Evolutionary conservation across 1,140 invertebrate genomes (phyloP).

Genomic region (Alviniconcha marisindica): DNA sequence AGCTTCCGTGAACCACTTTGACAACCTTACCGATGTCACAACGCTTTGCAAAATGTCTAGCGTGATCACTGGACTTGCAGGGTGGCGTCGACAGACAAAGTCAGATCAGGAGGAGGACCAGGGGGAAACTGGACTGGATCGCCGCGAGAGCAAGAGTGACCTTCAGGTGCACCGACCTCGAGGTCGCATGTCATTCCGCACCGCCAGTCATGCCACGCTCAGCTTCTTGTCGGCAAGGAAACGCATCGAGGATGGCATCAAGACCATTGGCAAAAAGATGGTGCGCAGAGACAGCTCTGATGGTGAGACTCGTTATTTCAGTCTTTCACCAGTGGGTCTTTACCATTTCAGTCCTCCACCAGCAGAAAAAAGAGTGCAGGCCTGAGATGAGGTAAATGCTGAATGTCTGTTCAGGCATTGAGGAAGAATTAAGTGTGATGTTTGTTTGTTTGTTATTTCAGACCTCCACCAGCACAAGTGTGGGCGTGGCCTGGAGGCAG

Average conservation of each 20-base stretch:
- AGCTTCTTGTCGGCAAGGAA: slow-evolving; percentile 73
- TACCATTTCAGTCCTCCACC: no score
- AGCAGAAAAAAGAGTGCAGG: not conserved
- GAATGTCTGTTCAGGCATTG: slow-evolving; percentile 14
- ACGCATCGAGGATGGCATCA: slow-evolving; percentile 72
- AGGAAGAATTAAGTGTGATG: no score
- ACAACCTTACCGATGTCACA: no score
- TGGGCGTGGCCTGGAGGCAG: slow-evolving; percentile 50
- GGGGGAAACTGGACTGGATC: slow-evolving; percentile 61
- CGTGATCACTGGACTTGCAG: no score
- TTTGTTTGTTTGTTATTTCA: slow-evolving; percentile 46
- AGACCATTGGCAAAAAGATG: slow-evolving; percentile 63
- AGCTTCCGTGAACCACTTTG: no score
- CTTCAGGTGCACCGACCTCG: slow-evolving; percentile 57
- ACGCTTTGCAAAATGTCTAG: no score
- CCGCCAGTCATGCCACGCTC: slow-evolving; percentile 74
- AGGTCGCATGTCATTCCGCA: slow-evolving; percentile 74
- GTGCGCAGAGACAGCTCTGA: slow-evolving; percentile 56
- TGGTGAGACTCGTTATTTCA: slow-evolving; percentile 39
- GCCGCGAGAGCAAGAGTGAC: slow-evolving; percentile 68
- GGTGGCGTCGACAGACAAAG: slow-evolving; percentile 67
- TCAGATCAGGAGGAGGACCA: slow-evolving; percentile 72
- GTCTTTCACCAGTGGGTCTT: no score
- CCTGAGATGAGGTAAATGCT: slow-evolving; percentile 1
- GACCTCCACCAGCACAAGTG: slow-evolving; percentile 59